phyloP scores from a whole-genome alignment of 2,797 vertebrate genomes.

The Nothura maculosa region DNA sequence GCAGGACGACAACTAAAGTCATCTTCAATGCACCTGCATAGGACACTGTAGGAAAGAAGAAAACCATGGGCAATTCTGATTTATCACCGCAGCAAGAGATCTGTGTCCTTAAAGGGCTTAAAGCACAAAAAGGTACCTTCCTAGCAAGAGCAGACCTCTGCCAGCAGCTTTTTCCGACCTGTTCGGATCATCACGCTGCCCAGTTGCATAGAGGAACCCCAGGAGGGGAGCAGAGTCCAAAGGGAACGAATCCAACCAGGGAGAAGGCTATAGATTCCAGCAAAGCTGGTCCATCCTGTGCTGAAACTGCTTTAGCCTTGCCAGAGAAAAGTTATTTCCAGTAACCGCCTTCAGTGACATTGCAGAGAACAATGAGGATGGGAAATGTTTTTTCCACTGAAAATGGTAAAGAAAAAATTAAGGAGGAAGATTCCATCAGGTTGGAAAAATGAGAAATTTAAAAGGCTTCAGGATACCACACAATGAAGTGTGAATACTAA shows the following conservation, averaged over 20 bases:
- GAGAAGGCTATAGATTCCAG: slow-evolving; percentile 21
- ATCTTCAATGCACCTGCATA: neutral
- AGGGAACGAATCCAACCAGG: neutral
- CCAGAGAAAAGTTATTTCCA: slow-evolving; percentile 15
- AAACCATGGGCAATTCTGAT: neutral
- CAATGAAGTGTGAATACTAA: neutral
- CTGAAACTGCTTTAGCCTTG: slow-evolving; percentile 4
- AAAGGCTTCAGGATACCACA: neutral
- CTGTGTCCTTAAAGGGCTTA: neutral
- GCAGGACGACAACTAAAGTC: neutral
- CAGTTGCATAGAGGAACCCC: neutral
- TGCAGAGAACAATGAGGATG: neutral
- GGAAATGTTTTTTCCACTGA: neutral
- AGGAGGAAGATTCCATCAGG: neutral
- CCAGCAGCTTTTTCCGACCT: slow-evolving; percentile 49
- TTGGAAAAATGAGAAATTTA: neutral
- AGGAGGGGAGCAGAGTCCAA: neutral
- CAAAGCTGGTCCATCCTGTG: neutral
- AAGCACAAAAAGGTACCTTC: neutral
- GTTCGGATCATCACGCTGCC: slow-evolving; percentile 3
- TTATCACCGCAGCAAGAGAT: neutral
- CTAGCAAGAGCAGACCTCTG: neutral
- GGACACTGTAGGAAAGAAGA: neutral
- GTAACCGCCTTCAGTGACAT: neutral
- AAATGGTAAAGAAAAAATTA: neutral